phyloP scores from a whole-genome alignment of 2,888 invertebrate species.

The Drosophila differens region DNA sequence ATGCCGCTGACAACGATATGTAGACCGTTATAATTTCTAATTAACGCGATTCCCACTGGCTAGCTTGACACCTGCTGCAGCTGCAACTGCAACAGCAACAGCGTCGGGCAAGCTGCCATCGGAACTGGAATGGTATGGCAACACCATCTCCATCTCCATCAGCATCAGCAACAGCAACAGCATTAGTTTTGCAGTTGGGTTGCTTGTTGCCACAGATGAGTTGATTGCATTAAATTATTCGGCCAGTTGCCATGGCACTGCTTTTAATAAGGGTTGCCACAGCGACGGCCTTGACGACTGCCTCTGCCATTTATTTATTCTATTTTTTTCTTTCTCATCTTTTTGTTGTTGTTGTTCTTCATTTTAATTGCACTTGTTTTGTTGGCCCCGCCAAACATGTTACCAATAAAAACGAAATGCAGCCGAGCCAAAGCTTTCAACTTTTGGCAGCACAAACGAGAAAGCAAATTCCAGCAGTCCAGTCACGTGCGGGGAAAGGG shows the following conservation, averaged over 20 bases:
- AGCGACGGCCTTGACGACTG: slow-evolving; percentile 40
- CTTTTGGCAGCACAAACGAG: slow-evolving; percentile 42
- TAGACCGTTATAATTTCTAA: slow-evolving; percentile 66
- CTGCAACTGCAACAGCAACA: slow-evolving; percentile 20
- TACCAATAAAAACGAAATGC: slow-evolving; percentile 78
- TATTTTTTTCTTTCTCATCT: slow-evolving; percentile 8
- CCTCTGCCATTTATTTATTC: slow-evolving; percentile 17
- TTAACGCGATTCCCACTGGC: slow-evolving; percentile 66
- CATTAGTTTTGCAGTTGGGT: background rate
- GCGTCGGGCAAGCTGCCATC: slow-evolving; percentile 18
- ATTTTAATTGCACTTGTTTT: slow-evolving; percentile 45
- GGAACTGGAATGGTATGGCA: slow-evolving; percentile 21
- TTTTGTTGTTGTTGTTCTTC: slow-evolving; percentile 25
- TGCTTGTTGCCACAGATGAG: background rate
- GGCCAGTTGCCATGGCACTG: background rate
- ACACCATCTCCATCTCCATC: background rate
- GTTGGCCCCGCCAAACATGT: slow-evolving; percentile 64
- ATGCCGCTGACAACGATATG: slow-evolving; percentile 50
- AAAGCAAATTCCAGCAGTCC: slow-evolving; percentile 74
- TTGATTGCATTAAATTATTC: background rate
- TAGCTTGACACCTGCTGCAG: slow-evolving; percentile 58
- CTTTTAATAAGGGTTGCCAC: slow-evolving; percentile 15
- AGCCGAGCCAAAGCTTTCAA: slow-evolving; percentile 34
- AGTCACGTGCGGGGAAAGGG: slow-evolving; percentile 22
- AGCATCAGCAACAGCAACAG: background rate